These are phyloP conservation scores for Bryconaethiops microstoma DNA, from an alignment of 2,797 vertebrate species.

Conservation along the genomic window DNA sequence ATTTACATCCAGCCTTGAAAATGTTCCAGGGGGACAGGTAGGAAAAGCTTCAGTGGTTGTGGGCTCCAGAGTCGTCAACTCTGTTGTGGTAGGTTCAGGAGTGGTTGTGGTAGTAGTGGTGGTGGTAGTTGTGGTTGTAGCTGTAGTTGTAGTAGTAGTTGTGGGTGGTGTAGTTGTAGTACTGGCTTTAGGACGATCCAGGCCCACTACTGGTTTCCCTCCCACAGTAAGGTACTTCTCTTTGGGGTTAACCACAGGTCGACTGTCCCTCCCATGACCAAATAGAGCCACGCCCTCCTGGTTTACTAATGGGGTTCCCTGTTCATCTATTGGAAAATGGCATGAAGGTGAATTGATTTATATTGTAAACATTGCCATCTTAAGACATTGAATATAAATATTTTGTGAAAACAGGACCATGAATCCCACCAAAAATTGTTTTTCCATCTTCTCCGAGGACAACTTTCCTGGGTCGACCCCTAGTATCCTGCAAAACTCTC, in stretches of 20 bases:
- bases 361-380: background rate
- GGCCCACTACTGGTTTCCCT: conserved; percentile 90
- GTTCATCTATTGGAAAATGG: conserved; percentile 77
- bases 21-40: conserved; percentile 90
- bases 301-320: conserved; percentile 90
- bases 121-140: conserved; percentile 78
- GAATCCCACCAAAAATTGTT: conserved; percentile 90
- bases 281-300: conserved; percentile 93
- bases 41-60: conserved; percentile 67
- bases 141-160: conserved; percentile 71
- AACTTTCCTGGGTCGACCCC: conserved; percentile 90
- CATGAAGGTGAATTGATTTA: conserved; percentile 6
- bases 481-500: conserved; percentile 91
- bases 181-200: conserved; percentile 83
- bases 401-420: background rate
- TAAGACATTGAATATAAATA: background rate
- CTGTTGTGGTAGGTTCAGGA: conserved; percentile 79
- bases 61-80: conserved; percentile 76
- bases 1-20: conserved; percentile 79
- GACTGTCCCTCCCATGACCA: conserved; percentile 88
- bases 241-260: conserved; percentile 90
- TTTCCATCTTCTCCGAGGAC: conserved; percentile 93
- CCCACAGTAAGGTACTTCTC: conserved; percentile 92
- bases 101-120: conserved; percentile 73
- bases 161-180: conserved; percentile 73